A percentile compares a stretch with the other conserved stretches of the same genome.
Conservation (phyloP, 2,113 vertebrate species). For the Platysteira castanea region DNA sequence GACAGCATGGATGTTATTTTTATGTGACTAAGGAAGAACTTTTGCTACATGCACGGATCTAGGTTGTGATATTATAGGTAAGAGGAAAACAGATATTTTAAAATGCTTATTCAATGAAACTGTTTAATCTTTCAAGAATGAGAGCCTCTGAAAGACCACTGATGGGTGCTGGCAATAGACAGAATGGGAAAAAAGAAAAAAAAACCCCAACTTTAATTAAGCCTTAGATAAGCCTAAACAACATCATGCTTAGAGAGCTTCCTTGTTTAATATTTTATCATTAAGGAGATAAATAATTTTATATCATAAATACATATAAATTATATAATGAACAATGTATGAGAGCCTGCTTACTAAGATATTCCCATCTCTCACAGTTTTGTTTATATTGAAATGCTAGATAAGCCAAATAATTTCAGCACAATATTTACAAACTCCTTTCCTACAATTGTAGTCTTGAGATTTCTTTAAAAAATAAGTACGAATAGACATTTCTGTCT, state of each 20-base stretch:
- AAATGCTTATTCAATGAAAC: background rate
- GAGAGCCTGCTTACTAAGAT: background rate
- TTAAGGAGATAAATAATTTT: background rate
- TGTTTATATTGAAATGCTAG: background rate
- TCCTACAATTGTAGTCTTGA: background rate
- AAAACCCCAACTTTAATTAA: no score
- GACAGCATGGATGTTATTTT: background rate
- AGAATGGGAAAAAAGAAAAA: background rate
- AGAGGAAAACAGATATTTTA: background rate
- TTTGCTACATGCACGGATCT: background rate
- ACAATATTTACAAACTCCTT: background rate
- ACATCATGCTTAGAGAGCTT: background rate
- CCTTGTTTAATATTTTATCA: background rate
- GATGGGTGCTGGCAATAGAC: background rate
- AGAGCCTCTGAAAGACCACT: background rate
- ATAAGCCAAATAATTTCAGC: slow-evolving; percentile 15
- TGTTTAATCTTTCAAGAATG: background rate
- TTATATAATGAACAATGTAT: background rate
- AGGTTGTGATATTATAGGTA: background rate
- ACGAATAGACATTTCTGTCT: background rate
- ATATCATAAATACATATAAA: background rate
- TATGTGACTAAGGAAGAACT: background rate
- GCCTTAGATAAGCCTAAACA: background rate
- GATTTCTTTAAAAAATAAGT: background rate
- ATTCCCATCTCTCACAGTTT: background rate